phyloP scores from a whole-genome alignment of 2,797 vertebrate genomes.

The Smutsia gigantea region DNA sequence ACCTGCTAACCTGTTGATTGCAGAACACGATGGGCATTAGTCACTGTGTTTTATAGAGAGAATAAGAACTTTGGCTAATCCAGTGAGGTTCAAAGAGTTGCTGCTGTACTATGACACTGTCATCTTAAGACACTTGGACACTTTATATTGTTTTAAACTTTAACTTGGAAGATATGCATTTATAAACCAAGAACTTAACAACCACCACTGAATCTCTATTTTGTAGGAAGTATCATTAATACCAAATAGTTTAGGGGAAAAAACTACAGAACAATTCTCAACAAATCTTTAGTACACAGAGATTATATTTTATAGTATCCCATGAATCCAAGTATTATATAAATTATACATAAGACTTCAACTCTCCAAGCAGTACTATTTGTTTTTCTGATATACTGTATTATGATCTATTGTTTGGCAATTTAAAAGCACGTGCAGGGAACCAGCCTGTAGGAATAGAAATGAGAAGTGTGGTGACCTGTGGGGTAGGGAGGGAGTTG shows the following conservation, averaged over 20 bases:
- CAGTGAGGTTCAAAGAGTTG: neutral
- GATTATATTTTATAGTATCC: slow-evolving; percentile 33
- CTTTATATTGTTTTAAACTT: slow-evolving; percentile 24
- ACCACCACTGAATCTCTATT: neutral
- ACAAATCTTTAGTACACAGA: neutral
- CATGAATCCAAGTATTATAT: neutral
- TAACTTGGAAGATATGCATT: neutral
- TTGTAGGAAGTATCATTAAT: neutral
- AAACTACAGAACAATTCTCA: neutral
- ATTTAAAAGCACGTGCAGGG: slow-evolving; percentile 6
- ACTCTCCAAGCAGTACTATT: neutral
- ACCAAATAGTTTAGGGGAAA: neutral
- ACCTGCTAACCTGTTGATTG: fast-evolving
- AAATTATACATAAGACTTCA: slow-evolving; percentile 22
- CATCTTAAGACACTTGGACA: neutral
- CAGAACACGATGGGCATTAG: neutral
- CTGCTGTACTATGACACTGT: neutral
- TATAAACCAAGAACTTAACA: neutral
- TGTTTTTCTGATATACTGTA: slow-evolving; percentile 1
- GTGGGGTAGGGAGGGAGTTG: neutral
- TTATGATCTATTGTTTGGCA: neutral
- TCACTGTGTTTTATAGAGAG: neutral
- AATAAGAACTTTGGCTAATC: neutral
- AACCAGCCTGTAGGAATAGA: neutral
- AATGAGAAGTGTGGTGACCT: neutral